Conservation (phyloP, 2,797 vertebrate genomes). For the Chromobotia macracanthus region DNA sequence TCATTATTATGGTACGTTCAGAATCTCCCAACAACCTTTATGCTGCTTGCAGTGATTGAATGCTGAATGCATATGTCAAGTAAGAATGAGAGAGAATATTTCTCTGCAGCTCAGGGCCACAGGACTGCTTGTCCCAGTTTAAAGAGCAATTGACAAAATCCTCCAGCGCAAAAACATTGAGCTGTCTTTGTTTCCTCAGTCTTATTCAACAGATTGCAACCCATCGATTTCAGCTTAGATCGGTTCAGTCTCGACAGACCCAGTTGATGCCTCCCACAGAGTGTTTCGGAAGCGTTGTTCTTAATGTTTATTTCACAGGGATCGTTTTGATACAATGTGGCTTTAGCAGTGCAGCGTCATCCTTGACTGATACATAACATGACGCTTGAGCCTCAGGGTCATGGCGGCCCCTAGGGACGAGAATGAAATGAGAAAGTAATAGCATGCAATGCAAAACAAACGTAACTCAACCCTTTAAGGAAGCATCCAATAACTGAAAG, state of each 20-base stretch:
- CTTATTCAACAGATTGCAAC: slow-evolving; percentile 57
- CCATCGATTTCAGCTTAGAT: slow-evolving; percentile 60
- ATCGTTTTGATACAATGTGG: slow-evolving; percentile 42
- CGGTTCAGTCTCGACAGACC: slow-evolving; percentile 60
- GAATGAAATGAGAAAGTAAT: not conserved
- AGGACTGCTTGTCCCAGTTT: slow-evolving; percentile 53
- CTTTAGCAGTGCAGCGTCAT: slow-evolving; percentile 42
- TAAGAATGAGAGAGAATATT: slow-evolving; percentile 43
- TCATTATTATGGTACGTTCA: slow-evolving; percentile 95
- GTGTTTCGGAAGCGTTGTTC: slow-evolving; percentile 35
- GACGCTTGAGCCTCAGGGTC: not conserved
- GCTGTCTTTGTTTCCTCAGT: slow-evolving; percentile 57
- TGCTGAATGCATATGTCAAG: slow-evolving; percentile 57
- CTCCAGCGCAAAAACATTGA: slow-evolving; percentile 62
- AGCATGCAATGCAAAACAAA: slow-evolving; percentile 7
- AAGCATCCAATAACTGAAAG: slow-evolving; percentile 61
- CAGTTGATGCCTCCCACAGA: slow-evolving; percentile 48
- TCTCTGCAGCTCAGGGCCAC: slow-evolving; percentile 50
- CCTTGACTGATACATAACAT: slow-evolving; percentile 35
- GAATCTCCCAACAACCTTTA: slow-evolving; percentile 4
- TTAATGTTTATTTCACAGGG: slow-evolving; percentile 32
- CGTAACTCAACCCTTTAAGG: slow-evolving; percentile 35
- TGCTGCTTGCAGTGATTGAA: not conserved
- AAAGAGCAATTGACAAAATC: slow-evolving; percentile 59
- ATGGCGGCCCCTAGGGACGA: not conserved